phyloP scores from a whole-genome alignment of 1,140 invertebrate species.

The Papilio glaucus region DNA sequence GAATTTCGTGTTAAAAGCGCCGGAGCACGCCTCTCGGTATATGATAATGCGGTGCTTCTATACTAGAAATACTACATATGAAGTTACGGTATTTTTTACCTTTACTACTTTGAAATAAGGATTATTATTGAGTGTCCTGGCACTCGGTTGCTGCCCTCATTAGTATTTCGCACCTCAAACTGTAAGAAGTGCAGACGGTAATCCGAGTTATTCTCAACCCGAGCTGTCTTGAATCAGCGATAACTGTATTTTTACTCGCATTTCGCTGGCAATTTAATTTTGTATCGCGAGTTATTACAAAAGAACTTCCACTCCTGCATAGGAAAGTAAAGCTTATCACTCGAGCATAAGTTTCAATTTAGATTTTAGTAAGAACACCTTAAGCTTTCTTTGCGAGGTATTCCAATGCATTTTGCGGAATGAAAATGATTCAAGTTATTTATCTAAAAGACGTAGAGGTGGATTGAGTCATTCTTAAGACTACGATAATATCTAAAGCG shows the following conservation, averaged over 20 bases:
- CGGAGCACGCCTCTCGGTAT: slow-evolving; percentile 11
- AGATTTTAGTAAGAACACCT: background rate
- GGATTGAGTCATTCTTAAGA: slow-evolving; percentile 14
- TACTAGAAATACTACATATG: background rate
- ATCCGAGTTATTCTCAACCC: slow-evolving; percentile 26
- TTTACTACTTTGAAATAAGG: background rate
- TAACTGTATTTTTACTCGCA: slow-evolving; percentile 31
- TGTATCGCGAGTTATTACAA: slow-evolving; percentile 24
- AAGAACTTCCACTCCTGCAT: slow-evolving; percentile 14
- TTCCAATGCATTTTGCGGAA: slow-evolving; percentile 10
- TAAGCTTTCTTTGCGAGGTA: slow-evolving; percentile 13
- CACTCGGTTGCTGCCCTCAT: background rate
- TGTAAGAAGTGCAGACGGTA: slow-evolving; percentile 33
- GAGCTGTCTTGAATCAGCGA: slow-evolving; percentile 20
- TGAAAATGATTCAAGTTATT: slow-evolving; percentile 21
- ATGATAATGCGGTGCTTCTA: slow-evolving; percentile 21
- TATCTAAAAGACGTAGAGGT: slow-evolving; percentile 12
- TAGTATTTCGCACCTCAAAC: slow-evolving; percentile 33
- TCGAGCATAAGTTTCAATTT: slow-evolving; percentile 8
- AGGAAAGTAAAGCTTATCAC: background rate
- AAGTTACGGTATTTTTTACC: slow-evolving; percentile 10
- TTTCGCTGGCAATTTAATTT: slow-evolving; percentile 32
- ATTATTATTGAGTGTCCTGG: background rate
- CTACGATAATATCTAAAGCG: background rate
- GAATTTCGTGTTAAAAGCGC: slow-evolving; percentile 18